Percentiles rank a stretch among this genome's conserved stretches.
phyloP scores from a whole-genome alignment of 1,140 invertebrate species.

The Philotrypesis tridentata region DNA sequence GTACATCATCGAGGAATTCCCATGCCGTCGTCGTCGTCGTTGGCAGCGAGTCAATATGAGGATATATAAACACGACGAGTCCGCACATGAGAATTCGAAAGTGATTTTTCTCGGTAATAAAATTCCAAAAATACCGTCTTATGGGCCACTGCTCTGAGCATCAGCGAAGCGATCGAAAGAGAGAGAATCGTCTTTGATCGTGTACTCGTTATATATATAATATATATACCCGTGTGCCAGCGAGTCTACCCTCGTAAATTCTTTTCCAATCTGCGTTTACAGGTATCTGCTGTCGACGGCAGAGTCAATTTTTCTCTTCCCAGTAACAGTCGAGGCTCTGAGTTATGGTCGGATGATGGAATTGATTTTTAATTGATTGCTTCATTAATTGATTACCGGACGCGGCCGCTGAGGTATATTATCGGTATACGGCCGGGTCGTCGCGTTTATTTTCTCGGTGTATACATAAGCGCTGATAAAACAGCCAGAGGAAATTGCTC shows the following conservation, averaged over 20 bases:
- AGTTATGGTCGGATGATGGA: neutral
- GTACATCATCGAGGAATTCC: conserved; percentile 15
- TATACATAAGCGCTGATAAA: neutral
- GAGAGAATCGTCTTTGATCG: neutral
- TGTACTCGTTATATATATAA: neutral
- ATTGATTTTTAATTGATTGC: conserved; percentile 21
- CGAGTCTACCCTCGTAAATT: neutral
- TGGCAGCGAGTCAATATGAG: neutral
- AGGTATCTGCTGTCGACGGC: neutral
- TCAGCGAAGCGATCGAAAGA: neutral
- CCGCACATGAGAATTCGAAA: neutral
- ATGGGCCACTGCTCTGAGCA: conserved; percentile 25
- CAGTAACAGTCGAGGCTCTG: neutral
- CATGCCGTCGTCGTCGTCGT: neutral
- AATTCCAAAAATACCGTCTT: conserved; percentile 31
- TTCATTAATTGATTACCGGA: neutral
- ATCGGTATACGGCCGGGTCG: no score
- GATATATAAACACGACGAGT: neutral
- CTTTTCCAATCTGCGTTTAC: neutral
- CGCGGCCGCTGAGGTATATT: neutral
- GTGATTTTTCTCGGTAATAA: conserved; percentile 29
- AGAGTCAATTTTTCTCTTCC: neutral
- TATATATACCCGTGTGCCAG: no score
- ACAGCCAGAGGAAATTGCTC: no score
- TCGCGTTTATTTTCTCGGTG: neutral